Evolutionary conservation across 2,888 invertebrate species (phyloP).

Genomic region (Idaea biselata): DNA sequence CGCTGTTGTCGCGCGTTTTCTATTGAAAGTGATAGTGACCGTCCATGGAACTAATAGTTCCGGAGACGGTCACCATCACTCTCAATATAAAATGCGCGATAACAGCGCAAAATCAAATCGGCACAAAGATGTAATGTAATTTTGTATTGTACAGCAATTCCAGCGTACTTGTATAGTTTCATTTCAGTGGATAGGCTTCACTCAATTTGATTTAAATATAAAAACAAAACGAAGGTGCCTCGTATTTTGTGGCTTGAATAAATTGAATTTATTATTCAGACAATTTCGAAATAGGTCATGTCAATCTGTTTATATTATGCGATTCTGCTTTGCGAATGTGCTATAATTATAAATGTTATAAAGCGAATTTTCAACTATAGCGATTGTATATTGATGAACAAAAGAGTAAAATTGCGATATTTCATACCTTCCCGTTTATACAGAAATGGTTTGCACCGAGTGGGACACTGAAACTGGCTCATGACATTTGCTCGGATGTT

Average conservation of each 20-base stretch:
- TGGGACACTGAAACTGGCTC: constrained; percentile 50
- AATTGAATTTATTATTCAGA: neutral
- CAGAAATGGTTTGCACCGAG: constrained; percentile 44
- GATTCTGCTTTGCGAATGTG: neutral
- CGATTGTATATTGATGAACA: neutral
- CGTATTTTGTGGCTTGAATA: neutral
- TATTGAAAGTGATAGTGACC: no score
- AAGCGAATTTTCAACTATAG: neutral
- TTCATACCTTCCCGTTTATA: constrained; percentile 35
- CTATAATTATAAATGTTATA: neutral
- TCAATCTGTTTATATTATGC: neutral
- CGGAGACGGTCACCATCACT: no score
- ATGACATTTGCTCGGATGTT: constrained; percentile 50
- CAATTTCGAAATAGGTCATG: neutral
- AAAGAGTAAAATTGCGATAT: neutral
- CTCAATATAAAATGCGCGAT: no score
- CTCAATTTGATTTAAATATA: no score
- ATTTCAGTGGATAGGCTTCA: no score
- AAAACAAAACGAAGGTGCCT: neutral
- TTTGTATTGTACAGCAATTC: no score
- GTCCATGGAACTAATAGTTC: no score
- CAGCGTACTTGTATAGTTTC: no score
- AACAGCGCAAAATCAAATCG: no score
- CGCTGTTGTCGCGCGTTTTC: no score
- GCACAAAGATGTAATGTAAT: no score